Conservation (phyloP, 2,797 vertebrate species). For the Lithobates sylvaticus region DNA sequence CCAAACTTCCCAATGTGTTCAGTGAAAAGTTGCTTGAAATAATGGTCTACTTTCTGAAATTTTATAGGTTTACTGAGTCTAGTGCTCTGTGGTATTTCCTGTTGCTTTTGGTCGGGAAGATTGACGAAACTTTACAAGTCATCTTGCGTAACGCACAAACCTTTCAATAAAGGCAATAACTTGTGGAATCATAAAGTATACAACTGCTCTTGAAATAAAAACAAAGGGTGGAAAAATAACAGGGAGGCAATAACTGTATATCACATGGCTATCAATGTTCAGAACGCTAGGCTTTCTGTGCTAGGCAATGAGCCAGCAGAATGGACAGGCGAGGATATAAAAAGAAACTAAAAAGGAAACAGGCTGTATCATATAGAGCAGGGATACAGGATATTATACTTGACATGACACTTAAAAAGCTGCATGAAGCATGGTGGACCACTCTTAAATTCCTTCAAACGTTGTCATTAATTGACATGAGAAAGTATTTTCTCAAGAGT, state of each 20-base stretch:
- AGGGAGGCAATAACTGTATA: constrained; percentile 65
- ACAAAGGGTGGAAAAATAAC: constrained; percentile 67
- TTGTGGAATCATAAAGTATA: constrained; percentile 81
- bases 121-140: constrained; percentile 90
- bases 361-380: neutral
- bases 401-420: constrained; percentile 20
- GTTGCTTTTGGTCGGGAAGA: constrained; percentile 88
- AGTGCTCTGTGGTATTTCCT: constrained; percentile 95
- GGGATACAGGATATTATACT: constrained; percentile 25
- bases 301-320: constrained; percentile 29
- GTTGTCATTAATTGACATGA: neutral
- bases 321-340: constrained; percentile 15
- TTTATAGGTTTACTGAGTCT: constrained; percentile 96
- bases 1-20: constrained; percentile 93
- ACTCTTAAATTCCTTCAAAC: constrained; percentile 12
- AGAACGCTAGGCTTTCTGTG: constrained; percentile 60
- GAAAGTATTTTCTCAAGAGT: constrained; percentile 11
- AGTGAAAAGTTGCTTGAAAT: constrained; percentile 89
- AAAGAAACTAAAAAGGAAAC: constrained; percentile 19
- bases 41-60: constrained; percentile 89
- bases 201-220: constrained; percentile 74
- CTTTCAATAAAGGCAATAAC: constrained; percentile 84
- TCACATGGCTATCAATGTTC: constrained; percentile 61
- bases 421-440: neutral
- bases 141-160: constrained; percentile 88